Evolutionary conservation across 2,113 vertebrate genomes (phyloP).

Genomic region (Leucosticte australis): DNA sequence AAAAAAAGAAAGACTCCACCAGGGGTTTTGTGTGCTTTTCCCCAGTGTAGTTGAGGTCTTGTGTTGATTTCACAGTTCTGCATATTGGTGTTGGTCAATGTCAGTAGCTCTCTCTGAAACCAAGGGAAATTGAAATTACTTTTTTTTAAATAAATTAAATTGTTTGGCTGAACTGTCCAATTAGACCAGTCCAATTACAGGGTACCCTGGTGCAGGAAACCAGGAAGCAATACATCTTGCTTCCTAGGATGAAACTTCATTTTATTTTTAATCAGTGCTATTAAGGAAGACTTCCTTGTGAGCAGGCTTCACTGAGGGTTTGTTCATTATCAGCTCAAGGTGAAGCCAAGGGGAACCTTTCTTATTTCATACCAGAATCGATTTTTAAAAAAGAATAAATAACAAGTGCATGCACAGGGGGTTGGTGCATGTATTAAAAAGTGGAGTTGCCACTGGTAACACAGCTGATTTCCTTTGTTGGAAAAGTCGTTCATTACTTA

Average conservation of each 20-base stretch:
- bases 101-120: background rate
- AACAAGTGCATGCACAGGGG: background rate
- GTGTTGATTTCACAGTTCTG: conserved; percentile 2
- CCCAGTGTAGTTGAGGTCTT: background rate
- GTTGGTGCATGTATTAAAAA: conserved; percentile 14
- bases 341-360: conserved; percentile 11
- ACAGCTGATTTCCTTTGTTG: background rate
- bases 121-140: background rate
- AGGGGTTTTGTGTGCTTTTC: background rate
- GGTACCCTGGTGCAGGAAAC: background rate
- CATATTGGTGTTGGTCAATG: background rate
- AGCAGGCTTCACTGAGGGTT: background rate
- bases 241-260: conserved; percentile 1
- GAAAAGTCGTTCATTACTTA: conserved; percentile 44
- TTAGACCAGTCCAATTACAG: conserved; percentile 33
- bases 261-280: conserved; percentile 38
- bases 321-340: conserved; percentile 55
- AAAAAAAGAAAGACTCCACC: background rate
- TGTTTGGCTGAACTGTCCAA: background rate
- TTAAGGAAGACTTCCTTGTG: conserved; percentile 15
- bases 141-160: background rate
- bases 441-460: conserved; percentile 15
- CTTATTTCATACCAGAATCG: conserved; percentile 31
- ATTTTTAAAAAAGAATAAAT: background rate
- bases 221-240: background rate